Conservation (phyloP, 2,888 invertebrate genomes). For the Clepsis dumicolana region DNA sequence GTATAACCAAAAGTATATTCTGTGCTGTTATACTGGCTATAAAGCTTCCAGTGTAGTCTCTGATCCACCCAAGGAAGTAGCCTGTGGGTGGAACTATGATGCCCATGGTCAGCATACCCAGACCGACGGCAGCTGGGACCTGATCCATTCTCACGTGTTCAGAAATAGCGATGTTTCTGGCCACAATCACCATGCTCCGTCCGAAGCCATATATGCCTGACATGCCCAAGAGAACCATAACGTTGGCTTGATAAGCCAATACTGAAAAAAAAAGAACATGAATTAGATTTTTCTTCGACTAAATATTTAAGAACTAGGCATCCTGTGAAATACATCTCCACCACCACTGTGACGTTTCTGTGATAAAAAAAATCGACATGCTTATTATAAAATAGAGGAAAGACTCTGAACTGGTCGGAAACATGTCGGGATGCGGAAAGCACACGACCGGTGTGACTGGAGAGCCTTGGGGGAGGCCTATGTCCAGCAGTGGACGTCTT, state of each 20-base stretch:
- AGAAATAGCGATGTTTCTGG: constrained; percentile 89
- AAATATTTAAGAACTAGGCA: not conserved
- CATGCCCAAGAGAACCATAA: constrained; percentile 81
- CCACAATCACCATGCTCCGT: constrained; percentile 90
- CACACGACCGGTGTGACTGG: too few species aligned
- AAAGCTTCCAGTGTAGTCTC: constrained; percentile 88
- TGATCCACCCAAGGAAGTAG: constrained; percentile 88
- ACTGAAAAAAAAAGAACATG: constrained; percentile 72
- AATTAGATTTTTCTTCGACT: not conserved
- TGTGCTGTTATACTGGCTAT: constrained; percentile 88
- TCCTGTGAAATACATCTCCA: too few species aligned
- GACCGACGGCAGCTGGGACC: constrained; percentile 89
- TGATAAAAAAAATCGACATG: too few species aligned
- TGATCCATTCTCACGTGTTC: constrained; percentile 86
- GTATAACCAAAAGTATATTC: constrained; percentile 82
- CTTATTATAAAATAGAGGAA: too few species aligned
- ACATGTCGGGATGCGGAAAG: too few species aligned
- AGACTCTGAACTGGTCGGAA: too few species aligned
- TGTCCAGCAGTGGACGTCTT: too few species aligned
- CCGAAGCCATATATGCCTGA: constrained; percentile 89
- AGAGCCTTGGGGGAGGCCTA: too few species aligned
- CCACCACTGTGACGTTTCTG: too few species aligned
- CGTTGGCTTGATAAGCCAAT: constrained; percentile 86
- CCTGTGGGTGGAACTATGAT: constrained; percentile 88
- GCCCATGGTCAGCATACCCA: constrained; percentile 91